Percentiles rank a stretch among this genome's conserved stretches.
Evolutionary conservation across 2,888 invertebrate species (phyloP).

Genomic region (Morpho helenor): DNA sequence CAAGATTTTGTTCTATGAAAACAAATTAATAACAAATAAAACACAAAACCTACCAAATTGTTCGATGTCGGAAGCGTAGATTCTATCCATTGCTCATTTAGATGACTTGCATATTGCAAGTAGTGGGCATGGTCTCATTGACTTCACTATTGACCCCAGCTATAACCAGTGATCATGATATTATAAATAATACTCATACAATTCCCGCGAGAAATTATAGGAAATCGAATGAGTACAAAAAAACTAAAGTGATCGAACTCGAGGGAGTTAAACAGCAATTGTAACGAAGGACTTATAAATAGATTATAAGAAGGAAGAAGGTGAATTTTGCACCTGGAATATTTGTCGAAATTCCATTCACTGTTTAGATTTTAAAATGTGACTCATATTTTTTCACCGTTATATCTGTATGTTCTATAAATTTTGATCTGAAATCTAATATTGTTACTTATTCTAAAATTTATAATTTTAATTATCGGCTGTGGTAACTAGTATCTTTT

Average conservation of each 20-base stretch:
- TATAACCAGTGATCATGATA: slow-evolving; percentile 61
- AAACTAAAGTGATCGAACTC: slow-evolving; percentile 59
- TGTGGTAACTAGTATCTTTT: too few species aligned
- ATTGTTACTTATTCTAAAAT: too few species aligned
- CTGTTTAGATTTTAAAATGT: too few species aligned
- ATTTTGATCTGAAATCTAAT: too few species aligned
- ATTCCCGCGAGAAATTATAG: slow-evolving; percentile 56
- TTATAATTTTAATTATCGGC: too few species aligned
- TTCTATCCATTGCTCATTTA: slow-evolving; percentile 63
- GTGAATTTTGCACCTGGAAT: slow-evolving; percentile 14
- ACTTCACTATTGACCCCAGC: slow-evolving; percentile 71
- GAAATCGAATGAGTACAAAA: slow-evolving; percentile 48
- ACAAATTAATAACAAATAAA: slow-evolving; percentile 13
- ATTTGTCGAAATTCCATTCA: neutral
- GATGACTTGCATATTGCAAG: slow-evolving; percentile 75
- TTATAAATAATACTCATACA: slow-evolving; percentile 67
- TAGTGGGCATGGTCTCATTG: slow-evolving; percentile 70
- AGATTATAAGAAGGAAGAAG: slow-evolving; percentile 2
- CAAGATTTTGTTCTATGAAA: slow-evolving; percentile 15
- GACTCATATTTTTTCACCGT: too few species aligned
- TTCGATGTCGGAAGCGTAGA: slow-evolving; percentile 71
- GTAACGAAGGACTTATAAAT: slow-evolving; percentile 9
- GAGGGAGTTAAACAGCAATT: slow-evolving; percentile 5
- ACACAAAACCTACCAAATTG: slow-evolving; percentile 32
- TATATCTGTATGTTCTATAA: too few species aligned